Evolutionary conservation across 64 coral and sea anemone species (phyloP).

Genomic region (Orbicella faveolata): DNA sequence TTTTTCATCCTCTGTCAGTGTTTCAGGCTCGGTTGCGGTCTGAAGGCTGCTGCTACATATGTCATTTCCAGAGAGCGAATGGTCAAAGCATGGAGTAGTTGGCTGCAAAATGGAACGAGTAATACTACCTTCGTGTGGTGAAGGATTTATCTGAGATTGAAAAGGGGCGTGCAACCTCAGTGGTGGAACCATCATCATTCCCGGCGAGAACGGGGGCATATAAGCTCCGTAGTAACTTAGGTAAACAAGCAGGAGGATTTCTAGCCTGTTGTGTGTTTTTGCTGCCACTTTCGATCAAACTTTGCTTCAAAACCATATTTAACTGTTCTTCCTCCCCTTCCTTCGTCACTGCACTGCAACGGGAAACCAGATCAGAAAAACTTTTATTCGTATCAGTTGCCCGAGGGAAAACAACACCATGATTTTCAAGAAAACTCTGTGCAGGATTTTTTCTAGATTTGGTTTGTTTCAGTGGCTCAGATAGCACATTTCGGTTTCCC

Average conservation of each 20-base stretch:
- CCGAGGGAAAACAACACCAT: conserved; percentile 25
- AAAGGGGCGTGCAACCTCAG: background rate
- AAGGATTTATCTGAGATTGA: background rate
- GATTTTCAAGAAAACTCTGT: conserved; percentile 33
- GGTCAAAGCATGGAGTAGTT: background rate
- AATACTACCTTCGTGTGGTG: background rate
- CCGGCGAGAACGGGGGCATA: background rate
- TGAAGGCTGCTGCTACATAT: conserved; percentile 11
- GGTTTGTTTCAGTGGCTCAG: conserved; percentile 9
- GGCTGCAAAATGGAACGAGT: background rate
- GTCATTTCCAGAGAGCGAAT: background rate
- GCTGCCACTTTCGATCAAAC: conserved; percentile 3
- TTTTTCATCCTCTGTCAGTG: background rate
- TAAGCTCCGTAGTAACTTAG: background rate
- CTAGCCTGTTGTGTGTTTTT: too few species aligned
- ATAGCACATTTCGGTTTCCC: background rate
- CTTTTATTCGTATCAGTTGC: background rate
- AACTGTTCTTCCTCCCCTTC: conserved; percentile 39
- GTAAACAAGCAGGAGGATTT: background rate
- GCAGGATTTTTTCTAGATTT: conserved; percentile 36
- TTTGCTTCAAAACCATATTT: conserved; percentile 34
- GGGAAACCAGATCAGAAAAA: conserved; percentile 17
- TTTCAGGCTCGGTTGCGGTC: background rate
- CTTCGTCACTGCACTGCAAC: conserved; percentile 22
- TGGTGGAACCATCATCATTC: background rate